These are phyloP conservation scores for Amiota communis DNA, from an alignment of 2,888 invertebrate species.

Conservation along the genomic window DNA sequence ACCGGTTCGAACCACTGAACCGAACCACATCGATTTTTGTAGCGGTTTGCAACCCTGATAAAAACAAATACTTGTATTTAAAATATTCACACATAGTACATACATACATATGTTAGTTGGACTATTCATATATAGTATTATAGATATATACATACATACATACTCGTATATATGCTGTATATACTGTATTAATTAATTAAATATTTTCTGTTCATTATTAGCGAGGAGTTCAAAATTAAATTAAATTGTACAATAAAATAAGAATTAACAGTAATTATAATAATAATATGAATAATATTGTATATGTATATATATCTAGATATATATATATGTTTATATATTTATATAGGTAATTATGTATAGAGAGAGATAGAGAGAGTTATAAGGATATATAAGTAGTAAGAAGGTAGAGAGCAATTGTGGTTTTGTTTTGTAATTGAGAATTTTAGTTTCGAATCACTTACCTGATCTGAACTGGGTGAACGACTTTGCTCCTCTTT, in stretches of 20 bases:
- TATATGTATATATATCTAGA: conserved; percentile 43
- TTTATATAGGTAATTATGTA: conserved; percentile 18
- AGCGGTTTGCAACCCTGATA: too few relatives aligned
- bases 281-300: too few relatives aligned
- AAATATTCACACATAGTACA: background rate
- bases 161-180: conserved; percentile 20
- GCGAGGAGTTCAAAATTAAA: too few relatives aligned
- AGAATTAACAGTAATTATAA: too few relatives aligned
- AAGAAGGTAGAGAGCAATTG: too few relatives aligned
- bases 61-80: too few relatives aligned
- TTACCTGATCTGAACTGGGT: conserved; percentile 93
- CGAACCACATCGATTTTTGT: too few relatives aligned
- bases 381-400: too few relatives aligned
- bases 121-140: background rate
- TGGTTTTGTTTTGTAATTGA: too few relatives aligned
- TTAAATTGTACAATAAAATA: too few relatives aligned
- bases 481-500: conserved; percentile 81
- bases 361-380: too few relatives aligned
- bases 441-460: conserved; percentile 36
- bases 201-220: conserved; percentile 26
- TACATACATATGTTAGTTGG: background rate
- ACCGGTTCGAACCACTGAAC: too few relatives aligned
- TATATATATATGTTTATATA: conserved; percentile 40
- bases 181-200: conserved; percentile 23
- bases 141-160: conserved; percentile 22